A percentile compares a stretch with the other conserved stretches of the same genome.
phyloP scores from a whole-genome alignment of 2,113 vertebrate species.

The Narcine bancroftii region DNA sequence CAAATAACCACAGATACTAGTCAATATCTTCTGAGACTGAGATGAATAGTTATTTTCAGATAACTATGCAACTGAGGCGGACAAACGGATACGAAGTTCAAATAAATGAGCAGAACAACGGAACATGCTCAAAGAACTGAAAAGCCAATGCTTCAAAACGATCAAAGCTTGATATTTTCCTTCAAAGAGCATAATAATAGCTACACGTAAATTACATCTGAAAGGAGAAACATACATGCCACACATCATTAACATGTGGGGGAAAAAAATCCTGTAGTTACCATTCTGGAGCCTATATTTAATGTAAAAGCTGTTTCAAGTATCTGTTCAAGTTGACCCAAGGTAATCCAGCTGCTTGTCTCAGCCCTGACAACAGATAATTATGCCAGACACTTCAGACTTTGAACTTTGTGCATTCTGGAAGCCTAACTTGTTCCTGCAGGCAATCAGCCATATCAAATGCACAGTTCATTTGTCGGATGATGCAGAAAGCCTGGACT shows the following conservation, averaged over 20 bases:
- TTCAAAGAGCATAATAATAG: not conserved
- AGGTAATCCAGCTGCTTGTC: not conserved
- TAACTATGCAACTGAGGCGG: not conserved
- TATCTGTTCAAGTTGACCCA: not conserved
- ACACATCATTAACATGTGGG: not conserved
- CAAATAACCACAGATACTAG: not conserved
- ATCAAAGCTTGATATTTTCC: not conserved
- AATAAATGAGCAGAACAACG: not conserved
- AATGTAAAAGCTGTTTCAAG: not conserved
- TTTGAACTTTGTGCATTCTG: not conserved
- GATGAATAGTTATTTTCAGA: not conserved
- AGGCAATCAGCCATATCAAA: not conserved
- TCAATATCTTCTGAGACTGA: not conserved
- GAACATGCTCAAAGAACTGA: not conserved
- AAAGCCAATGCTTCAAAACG: not conserved
- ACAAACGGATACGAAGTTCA: not conserved
- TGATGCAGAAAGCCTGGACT: not conserved
- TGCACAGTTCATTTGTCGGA: not conserved
- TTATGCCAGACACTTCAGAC: conserved; percentile 6
- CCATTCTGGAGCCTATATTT: not conserved
- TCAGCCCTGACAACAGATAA: not conserved
- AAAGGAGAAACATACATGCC: not conserved
- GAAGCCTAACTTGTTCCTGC: not conserved
- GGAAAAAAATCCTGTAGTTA: not conserved
- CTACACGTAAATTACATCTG: not conserved